phyloP scores from a whole-genome alignment of 2,797 vertebrate species.

The Chiloscyllium punctatum region DNA sequence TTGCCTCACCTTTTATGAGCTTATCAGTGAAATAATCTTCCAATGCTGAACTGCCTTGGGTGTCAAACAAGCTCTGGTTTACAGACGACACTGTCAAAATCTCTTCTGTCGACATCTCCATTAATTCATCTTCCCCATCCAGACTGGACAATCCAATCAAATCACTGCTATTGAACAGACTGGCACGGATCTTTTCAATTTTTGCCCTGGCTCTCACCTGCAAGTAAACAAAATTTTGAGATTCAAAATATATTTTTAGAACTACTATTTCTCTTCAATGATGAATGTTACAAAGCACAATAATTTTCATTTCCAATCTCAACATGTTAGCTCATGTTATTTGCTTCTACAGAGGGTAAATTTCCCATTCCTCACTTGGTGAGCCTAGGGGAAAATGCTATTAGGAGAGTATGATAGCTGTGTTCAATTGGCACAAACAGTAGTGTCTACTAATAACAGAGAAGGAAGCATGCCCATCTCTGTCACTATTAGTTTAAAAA shows the following conservation, averaged over 20 bases:
- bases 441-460: not conserved
- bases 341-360: not conserved
- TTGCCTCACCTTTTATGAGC: conserved; percentile 75
- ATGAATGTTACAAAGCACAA: not conserved
- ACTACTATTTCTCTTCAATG: not conserved
- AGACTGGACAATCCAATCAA: conserved; percentile 91
- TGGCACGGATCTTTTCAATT: conserved; percentile 95
- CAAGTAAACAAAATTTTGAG: not conserved
- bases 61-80: conserved; percentile 96
- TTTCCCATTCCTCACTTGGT: not conserved
- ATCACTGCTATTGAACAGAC: conserved; percentile 95
- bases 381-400: not conserved
- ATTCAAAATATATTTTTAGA: conserved; percentile 12
- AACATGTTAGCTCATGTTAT: not conserved
- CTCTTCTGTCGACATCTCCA: conserved; percentile 97
- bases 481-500: not conserved
- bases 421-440: not conserved
- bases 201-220: conserved; percentile 93
- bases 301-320: not conserved
- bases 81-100: conserved; percentile 94
- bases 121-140: conserved; percentile 90
- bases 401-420: no score
- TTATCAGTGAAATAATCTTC: conserved; percentile 95
- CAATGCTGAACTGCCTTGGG: conserved; percentile 89
- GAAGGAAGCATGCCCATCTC: not conserved